A percentile compares a stretch with the other conserved stretches of the same genome.
phyloP scores from a whole-genome alignment of 2,113 vertebrate species.

The Saccopteryx bilineata region DNA sequence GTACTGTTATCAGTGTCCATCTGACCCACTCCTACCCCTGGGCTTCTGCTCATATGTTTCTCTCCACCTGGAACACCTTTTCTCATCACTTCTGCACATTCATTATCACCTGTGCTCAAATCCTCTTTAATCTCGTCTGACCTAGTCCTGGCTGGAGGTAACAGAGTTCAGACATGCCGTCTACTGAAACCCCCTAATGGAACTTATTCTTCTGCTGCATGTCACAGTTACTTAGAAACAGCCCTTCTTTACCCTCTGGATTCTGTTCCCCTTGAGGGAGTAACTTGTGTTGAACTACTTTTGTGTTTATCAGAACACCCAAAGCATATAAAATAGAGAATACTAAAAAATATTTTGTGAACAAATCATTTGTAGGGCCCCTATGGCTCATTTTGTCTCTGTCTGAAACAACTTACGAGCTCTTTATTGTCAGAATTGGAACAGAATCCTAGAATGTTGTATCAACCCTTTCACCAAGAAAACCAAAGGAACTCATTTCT shows the following conservation, averaged over 20 bases:
- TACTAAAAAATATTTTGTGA: constrained; percentile 2
- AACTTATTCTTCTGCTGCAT: accelerated
- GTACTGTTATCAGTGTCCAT: neutral
- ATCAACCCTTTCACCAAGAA: neutral
- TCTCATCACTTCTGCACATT: neutral
- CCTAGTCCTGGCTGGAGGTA: neutral
- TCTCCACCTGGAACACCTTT: neutral
- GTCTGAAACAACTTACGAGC: neutral
- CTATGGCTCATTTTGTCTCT: neutral
- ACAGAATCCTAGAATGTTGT: neutral
- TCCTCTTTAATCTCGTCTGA: neutral
- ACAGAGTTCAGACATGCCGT: neutral
- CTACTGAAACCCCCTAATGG: neutral
- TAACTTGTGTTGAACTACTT: neutral
- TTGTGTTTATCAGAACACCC: neutral
- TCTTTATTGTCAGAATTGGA: neutral
- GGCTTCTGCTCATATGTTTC: constrained; percentile 33
- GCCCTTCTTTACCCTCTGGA: neutral
- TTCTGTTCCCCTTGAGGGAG: neutral
- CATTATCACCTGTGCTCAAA: neutral
- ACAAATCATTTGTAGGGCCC: neutral
- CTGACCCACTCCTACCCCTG: neutral
- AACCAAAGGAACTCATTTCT: neutral
- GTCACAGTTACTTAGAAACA: neutral
- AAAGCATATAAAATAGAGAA: neutral